phyloP scores from a whole-genome alignment of 2,113 vertebrate genomes.

The Chionodraco myersi region DNA sequence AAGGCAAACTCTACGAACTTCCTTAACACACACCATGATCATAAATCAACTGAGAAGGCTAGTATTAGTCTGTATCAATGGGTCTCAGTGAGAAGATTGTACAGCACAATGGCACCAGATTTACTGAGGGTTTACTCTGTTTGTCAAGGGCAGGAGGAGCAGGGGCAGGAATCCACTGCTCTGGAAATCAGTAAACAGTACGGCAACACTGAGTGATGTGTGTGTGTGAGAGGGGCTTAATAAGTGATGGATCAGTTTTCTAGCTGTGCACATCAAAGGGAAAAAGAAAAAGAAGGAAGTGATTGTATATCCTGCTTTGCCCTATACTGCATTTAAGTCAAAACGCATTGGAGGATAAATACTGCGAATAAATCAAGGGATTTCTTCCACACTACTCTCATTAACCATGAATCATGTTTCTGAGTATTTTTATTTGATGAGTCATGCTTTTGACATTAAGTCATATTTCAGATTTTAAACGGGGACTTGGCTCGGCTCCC shows the following conservation, averaged over 20 bases:
- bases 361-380: neutral
- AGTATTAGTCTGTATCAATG: conserved; percentile 57
- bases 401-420: conserved; percentile 20
- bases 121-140: conserved; percentile 75
- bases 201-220: conserved; percentile 27
- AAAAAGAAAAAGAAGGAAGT: neutral
- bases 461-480: conserved; percentile 45
- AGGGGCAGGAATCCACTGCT: conserved; percentile 49
- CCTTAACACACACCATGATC: conserved; percentile 11
- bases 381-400: neutral
- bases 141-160: conserved; percentile 77
- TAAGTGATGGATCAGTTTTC: conserved; percentile 5
- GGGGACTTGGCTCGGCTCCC: conserved; percentile 54
- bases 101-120: conserved; percentile 56
- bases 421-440: conserved; percentile 36
- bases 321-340: no score
- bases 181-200: conserved; percentile 63
- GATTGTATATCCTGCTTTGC: neutral
- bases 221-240: conserved; percentile 7
- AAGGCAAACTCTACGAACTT: conserved; percentile 1
- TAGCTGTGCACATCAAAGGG: neutral
- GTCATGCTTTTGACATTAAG: conserved; percentile 19
- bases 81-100: conserved; percentile 50
- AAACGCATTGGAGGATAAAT: no score
- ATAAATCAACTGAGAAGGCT: conserved; percentile 54